Conservation (phyloP, 2,113 vertebrate species). For the Accipiter cooperii region DNA sequence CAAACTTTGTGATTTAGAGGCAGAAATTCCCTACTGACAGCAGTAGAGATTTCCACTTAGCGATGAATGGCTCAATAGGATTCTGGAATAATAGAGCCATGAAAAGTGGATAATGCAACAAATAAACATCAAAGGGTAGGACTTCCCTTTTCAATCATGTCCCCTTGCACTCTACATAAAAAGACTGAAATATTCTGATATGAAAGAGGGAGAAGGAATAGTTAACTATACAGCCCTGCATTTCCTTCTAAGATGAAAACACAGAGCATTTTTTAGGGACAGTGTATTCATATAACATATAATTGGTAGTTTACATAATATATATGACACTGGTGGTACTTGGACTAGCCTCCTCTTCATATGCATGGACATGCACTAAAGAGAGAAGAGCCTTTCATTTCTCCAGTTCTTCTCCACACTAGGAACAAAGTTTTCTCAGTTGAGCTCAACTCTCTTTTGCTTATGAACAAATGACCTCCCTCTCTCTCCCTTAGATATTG, state of each 20-base stretch:
- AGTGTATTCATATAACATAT: not conserved
- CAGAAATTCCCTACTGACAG: conserved; percentile 26
- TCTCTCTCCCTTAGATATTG: not conserved
- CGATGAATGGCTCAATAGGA: not conserved
- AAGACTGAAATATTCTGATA: not conserved
- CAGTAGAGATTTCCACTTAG: conserved; percentile 13
- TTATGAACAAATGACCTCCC: not conserved
- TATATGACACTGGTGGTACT: not conserved
- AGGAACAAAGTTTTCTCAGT: not conserved
- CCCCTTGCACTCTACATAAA: not conserved
- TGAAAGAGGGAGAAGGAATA: not conserved
- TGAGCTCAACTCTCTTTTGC: not conserved
- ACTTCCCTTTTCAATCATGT: not conserved
- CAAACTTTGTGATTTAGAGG: conserved; percentile 29
- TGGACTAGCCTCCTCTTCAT: not conserved
- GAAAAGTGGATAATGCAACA: conserved; percentile 34
- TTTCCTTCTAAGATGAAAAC: not conserved
- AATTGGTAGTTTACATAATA: not conserved
- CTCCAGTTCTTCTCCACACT: not conserved
- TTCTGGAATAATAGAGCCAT: conserved; percentile 23
- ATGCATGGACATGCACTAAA: fast-evolving
- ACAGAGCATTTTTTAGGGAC: not conserved
- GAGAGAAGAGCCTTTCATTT: not conserved
- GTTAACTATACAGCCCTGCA: not conserved
- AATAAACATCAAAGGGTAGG: conserved; percentile 41